Percentiles rank a stretch among this genome's conserved stretches.
These are phyloP conservation scores for Himalopsyche kuldschensis DNA, from an alignment of 2,888 invertebrate genomes.

Conservation along the genomic window DNA sequence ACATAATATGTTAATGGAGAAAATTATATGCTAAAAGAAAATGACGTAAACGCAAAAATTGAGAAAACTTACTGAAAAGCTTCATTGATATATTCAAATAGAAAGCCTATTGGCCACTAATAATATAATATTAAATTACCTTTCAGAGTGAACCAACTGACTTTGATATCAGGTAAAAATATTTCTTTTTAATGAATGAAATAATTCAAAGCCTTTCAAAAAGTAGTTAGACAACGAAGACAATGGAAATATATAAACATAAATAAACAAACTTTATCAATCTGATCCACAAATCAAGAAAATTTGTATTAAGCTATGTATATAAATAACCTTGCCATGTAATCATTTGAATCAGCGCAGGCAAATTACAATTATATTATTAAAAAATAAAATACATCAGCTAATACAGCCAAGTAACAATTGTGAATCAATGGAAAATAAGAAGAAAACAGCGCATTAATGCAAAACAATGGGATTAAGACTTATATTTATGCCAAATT, in stretches of 20 bases:
- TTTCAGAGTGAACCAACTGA: neutral
- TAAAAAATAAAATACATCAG: neutral
- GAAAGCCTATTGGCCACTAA: neutral
- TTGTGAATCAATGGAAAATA: neutral
- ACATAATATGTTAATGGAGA: neutral
- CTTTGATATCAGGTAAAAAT: too few relatives aligned
- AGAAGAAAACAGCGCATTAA: neutral
- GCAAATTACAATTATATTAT: neutral
- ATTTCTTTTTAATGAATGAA: too few relatives aligned
- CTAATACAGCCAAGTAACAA: neutral
- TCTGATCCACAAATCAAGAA: neutral
- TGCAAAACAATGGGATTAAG: neutral
- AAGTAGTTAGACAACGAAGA: too few relatives aligned
- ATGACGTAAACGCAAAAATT: neutral
- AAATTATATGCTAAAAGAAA: neutral
- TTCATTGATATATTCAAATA: too few relatives aligned
- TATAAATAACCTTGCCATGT: neutral
- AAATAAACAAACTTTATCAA: too few relatives aligned
- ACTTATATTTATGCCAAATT: neutral
- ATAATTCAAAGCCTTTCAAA: too few relatives aligned
- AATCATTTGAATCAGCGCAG: neutral
- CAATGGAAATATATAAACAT: too few relatives aligned
- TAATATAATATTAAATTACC: neutral
- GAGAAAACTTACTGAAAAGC: neutral
- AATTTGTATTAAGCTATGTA: neutral